Evolutionary conservation across 2,113 vertebrate genomes (phyloP).

Genomic region (Anthoscopus minutus): DNA sequence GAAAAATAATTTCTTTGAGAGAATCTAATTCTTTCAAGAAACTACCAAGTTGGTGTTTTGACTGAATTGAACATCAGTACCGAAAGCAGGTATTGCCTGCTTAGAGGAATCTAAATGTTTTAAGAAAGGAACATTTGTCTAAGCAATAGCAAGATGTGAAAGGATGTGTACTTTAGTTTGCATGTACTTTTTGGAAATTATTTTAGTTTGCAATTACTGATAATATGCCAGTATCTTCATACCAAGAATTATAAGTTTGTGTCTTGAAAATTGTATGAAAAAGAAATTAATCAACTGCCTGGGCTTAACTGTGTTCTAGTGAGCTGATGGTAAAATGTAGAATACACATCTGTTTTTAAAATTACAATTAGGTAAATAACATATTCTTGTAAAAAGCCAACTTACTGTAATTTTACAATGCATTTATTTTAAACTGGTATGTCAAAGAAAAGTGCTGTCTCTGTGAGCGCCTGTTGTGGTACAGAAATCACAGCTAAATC

Average conservation of each 20-base stretch:
- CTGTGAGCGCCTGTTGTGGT: not conserved
- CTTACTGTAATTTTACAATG: not conserved
- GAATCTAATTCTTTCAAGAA: not conserved
- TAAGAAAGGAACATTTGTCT: not conserved
- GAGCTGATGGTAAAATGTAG: not conserved
- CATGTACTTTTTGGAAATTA: not conserved
- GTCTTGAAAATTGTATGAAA: not conserved
- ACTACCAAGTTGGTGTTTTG: not conserved
- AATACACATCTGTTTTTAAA: not conserved
- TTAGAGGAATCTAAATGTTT: not conserved
- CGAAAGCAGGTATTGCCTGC: not conserved
- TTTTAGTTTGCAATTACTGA: not conserved
- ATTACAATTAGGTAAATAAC: not conserved
- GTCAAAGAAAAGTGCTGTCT: not conserved
- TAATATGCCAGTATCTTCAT: not conserved
- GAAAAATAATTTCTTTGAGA: not conserved
- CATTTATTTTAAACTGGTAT: not conserved
- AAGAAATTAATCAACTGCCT: not conserved
- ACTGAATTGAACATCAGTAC: not conserved
- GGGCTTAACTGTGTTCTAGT: not conserved
- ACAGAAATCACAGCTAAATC: not conserved
- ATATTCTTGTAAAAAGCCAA: not conserved
- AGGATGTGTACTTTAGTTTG: not conserved
- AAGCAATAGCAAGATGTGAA: not conserved
- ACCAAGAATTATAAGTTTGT: not conserved